Conservation (phyloP, 2,797 vertebrate genomes). For the Phaenicophaeus curvirostris region DNA sequence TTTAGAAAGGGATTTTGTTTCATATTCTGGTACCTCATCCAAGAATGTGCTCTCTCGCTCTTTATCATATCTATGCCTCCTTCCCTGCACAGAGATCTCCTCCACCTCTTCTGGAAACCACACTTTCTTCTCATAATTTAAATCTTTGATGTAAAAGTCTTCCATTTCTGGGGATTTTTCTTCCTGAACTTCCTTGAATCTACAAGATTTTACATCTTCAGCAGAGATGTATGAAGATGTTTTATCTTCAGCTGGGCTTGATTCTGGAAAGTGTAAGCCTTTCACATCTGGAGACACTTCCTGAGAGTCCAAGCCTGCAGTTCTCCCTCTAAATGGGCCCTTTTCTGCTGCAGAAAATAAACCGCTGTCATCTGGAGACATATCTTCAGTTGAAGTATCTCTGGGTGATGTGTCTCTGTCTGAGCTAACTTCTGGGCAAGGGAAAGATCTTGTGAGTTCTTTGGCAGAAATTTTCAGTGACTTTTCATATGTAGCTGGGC, state of each 20-base stretch:
- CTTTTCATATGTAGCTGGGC: conserved; percentile 47
- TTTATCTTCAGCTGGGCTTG: conserved; percentile 26
- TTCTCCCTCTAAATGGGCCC: background rate
- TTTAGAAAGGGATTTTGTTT: conserved; percentile 67
- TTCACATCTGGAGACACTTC: conserved; percentile 32
- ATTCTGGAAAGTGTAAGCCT: conserved; percentile 13
- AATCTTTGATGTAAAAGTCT: conserved; percentile 69
- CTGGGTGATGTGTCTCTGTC: background rate
- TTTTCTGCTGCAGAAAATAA: conserved; percentile 59
- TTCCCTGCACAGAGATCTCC: conserved; percentile 74
- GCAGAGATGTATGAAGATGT: background rate
- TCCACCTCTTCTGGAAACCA: conserved; percentile 82
- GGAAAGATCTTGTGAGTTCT: conserved; percentile 2
- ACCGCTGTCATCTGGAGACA: conserved; percentile 52
- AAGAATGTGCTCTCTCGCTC: conserved; percentile 93
- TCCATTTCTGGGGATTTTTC: conserved; percentile 71
- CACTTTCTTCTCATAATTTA: conserved; percentile 77
- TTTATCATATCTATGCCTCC: conserved; percentile 83
- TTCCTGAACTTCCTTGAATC: conserved; percentile 12
- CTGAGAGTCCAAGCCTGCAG: conserved; percentile 17
- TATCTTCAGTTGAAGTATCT: conserved; percentile 24
- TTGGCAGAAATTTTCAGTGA: background rate
- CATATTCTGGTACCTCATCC: conserved; percentile 84
- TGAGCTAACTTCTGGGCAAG: conserved; percentile 35
- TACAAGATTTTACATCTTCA: background rate